Conservation (phyloP, 2,888 invertebrate species). For the Crematogaster levior region DNA sequence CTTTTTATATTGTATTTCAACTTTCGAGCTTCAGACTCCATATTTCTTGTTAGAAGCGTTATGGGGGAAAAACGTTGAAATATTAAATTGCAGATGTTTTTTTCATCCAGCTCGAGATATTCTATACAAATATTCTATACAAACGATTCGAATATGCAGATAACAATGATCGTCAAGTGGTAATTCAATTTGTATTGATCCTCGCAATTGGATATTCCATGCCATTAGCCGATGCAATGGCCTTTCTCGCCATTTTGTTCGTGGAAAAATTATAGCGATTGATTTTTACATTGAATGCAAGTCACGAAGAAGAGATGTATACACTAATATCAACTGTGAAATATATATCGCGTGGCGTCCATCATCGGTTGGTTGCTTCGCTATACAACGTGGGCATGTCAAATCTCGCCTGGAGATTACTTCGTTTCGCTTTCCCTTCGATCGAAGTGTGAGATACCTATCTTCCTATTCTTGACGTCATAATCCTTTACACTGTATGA, state of each 20-base stretch:
- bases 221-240: conserved; percentile 2
- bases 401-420: conserved; percentile 65
- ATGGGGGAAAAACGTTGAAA: neutral
- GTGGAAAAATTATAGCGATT: conserved; percentile 58
- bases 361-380: conserved; percentile 41
- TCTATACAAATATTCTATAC: neutral
- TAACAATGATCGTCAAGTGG: conserved; percentile 20
- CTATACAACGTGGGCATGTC: conserved; percentile 51
- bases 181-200: conserved; percentile 41
- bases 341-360: conserved; percentile 61
- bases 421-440: conserved; percentile 44
- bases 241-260: conserved; percentile 9
- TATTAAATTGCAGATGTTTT: neutral
- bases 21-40: neutral
- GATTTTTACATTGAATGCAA: conserved; percentile 63
- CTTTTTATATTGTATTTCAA: neutral
- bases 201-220: conserved; percentile 12
- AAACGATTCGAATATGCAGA: conserved; percentile 7
- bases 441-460: conserved; percentile 16
- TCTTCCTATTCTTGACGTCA: conserved; percentile 17
- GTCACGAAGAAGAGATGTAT: conserved; percentile 41
- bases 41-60: neutral
- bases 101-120: neutral
- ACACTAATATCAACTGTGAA: conserved; percentile 56
- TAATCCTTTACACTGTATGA: conserved; percentile 4